Evolutionary conservation across 2,113 vertebrate species (phyloP), one percentile per base, ranked within the genome.

Genomic region (Donacobius atricapilla): DNA sequence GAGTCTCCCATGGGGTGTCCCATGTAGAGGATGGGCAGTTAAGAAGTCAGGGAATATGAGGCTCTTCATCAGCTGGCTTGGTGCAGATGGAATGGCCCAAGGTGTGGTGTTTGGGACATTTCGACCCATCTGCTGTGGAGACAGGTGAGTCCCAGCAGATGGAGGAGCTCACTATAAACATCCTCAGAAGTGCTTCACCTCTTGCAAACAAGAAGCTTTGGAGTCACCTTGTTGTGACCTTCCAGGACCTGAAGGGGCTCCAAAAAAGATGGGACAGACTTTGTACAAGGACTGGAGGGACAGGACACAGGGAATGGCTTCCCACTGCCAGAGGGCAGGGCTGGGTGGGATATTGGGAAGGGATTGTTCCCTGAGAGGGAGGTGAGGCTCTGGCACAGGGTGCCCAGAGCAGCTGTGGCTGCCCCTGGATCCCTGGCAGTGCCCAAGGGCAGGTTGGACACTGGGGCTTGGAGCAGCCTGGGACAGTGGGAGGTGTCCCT

Each of bases 311-410:
- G 45, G 45, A 68, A 48, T 75, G 70, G 35, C 42, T 75, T 33
- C 28, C 30, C 40, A 24, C 1, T 56, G 50, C 28, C 69, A 54
- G 40, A 39, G 58, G 30, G 30, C 40, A 56, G 42, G 19, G 40
- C 0, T 18, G 2, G 39, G 0, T 75, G 63, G 37, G 37, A 60
- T 1, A 3, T 2, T 17, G 71, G 71, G 60, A 0, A 12, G 53
- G 37, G 58, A 86, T 66, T 75, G 1, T 1, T 58, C 0, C 2
- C n/a, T 66, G 51, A 2, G 3, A 68, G 4, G 37, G 31, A 14
- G 71, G 3, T 8, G 0, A 42, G 35, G 25, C 4, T 10, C 71
- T 66, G 83, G 61, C 16, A 18, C 11, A n/a, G n/a, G 6, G 2
- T 68, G 10, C 20, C 45, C 87, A 68, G 70, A 68, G 53, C 2